Percentiles rank a stretch among this genome's conserved stretches.
Conservation (phyloP, 2,113 vertebrate species). For the Cyprinodon brontotheroides region DNA sequence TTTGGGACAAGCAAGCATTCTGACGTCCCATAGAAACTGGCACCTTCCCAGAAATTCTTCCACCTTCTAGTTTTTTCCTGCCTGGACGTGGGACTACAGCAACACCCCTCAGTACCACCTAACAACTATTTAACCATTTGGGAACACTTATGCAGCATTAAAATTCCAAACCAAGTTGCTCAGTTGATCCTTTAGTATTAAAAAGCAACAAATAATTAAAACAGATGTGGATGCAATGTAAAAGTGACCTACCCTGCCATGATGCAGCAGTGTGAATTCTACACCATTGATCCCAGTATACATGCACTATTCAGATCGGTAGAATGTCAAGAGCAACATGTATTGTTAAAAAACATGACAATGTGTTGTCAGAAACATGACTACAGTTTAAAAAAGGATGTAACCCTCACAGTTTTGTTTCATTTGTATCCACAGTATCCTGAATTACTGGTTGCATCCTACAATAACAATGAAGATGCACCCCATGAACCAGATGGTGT, state of each 20-base stretch:
- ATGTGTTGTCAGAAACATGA: not conserved
- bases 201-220: too few relatives aligned
- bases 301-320: not conserved
- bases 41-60: too few relatives aligned
- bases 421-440: slow-evolving; percentile 83
- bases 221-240: not conserved
- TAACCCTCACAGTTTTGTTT: not conserved
- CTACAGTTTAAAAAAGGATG: not conserved
- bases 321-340: not conserved
- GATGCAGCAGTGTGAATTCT: not conserved
- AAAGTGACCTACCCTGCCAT: not conserved
- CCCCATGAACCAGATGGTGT: slow-evolving; percentile 97
- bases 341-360: not conserved
- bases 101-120: too few relatives aligned
- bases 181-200: not conserved
- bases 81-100: too few relatives aligned
- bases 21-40: too few relatives aligned
- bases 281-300: not conserved
- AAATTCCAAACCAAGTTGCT: not conserved
- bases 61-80: too few relatives aligned
- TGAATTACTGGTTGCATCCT: slow-evolving; percentile 96
- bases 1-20: too few relatives aligned
- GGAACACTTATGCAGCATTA: not conserved
- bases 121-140: not conserved
- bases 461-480: slow-evolving; percentile 96